Percentiles rank a stretch among this genome's conserved stretches.
These are phyloP conservation scores for Gymnopithys bicolor DNA, from an alignment of 2,797 vertebrate species.

Conservation along the genomic window DNA sequence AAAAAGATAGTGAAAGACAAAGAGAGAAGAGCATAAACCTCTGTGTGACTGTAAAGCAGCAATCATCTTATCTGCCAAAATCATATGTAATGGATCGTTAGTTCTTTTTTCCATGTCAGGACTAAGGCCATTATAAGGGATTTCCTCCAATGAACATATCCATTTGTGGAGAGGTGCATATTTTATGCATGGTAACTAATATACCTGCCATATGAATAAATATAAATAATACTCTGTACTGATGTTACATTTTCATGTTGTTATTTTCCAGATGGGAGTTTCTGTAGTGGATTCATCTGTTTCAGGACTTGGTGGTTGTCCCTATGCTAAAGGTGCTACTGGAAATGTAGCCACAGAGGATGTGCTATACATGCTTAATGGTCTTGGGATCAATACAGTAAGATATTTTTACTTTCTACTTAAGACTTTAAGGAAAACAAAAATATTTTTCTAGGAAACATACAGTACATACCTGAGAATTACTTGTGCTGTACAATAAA, in stretches of 20 bases:
- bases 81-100: neutral
- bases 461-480: rapidly evolving
- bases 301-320: conserved; percentile 86
- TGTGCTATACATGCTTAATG: conserved; percentile 87
- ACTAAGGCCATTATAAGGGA: neutral
- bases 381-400: conserved; percentile 86
- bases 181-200: neutral
- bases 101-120: neutral
- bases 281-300: conserved; percentile 86
- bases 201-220: neutral
- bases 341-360: conserved; percentile 89
- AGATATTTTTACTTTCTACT: conserved; percentile 59
- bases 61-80: neutral
- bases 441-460: neutral
- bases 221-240: neutral
- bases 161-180: neutral
- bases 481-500: neutral
- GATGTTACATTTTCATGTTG: neutral
- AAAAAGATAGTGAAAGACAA: neutral
- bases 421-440: neutral
- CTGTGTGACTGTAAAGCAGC: neutral
- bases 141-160: neutral
- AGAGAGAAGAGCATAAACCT: neutral
- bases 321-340: conserved; percentile 85
- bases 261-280: conserved; percentile 85